These are phyloP conservation scores for Sinohyriopsis cumingii DNA, from an alignment of 2,888 invertebrate species.

Conservation along the genomic window DNA sequence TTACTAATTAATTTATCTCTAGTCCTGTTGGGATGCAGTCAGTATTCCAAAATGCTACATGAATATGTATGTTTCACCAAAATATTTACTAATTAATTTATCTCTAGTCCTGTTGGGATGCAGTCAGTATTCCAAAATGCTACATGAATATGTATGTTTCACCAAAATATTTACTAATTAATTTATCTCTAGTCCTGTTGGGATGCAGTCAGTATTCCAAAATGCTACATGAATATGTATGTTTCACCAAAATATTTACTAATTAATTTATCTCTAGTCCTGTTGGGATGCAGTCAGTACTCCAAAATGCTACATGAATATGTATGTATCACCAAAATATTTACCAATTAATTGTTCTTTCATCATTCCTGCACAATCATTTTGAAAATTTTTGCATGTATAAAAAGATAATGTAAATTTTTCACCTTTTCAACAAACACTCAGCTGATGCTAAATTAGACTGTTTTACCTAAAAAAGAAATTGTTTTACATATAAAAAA, in stretches of 20 bases:
- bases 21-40: too few species aligned
- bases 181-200: conserved; percentile 22
- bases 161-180: background rate
- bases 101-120: conserved; percentile 21
- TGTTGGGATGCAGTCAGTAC: conserved; percentile 14
- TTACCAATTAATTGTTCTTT: background rate
- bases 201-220: conserved; percentile 28
- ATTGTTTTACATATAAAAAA: too few species aligned
- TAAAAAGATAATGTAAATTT: too few species aligned
- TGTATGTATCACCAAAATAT: conserved; percentile 10
- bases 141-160: conserved; percentile 33
- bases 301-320: conserved; percentile 44
- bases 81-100: too few species aligned
- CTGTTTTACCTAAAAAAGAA: too few species aligned
- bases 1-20: too few species aligned
- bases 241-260: background rate
- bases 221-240: conserved; percentile 40
- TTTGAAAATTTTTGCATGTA: too few species aligned
- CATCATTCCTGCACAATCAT: too few species aligned
- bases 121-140: conserved; percentile 39
- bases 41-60: too few species aligned
- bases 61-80: too few species aligned
- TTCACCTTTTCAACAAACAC: too few species aligned
- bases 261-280: conserved; percentile 21
- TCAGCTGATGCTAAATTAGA: too few species aligned